phyloP scores from a whole-genome alignment of 2,113 vertebrate species.

The Sorex araneus region DNA sequence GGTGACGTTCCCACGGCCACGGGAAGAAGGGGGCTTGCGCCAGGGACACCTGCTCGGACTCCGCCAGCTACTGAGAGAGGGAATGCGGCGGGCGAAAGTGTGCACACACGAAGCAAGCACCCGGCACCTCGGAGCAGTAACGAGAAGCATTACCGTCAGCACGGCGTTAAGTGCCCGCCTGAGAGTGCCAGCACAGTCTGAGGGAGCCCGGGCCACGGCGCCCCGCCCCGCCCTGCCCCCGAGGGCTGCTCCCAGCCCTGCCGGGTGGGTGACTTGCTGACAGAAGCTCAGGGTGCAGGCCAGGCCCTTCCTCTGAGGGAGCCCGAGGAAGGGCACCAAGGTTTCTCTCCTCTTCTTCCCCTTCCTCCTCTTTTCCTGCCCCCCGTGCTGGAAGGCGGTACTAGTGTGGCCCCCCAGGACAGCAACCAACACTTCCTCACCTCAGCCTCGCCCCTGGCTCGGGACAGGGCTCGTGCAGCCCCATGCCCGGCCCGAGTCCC shows the following conservation, averaged over 20 bases:
- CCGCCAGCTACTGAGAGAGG: not conserved
- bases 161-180: not conserved
- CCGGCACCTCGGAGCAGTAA: accelerated
- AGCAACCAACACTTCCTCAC: not conserved
- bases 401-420: not conserved
- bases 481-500: not conserved
- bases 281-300: not conserved
- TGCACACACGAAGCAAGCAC: accelerated
- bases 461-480: accelerated
- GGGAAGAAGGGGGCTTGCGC: too few relatives aligned
- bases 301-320: not conserved
- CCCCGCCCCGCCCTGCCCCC: accelerated
- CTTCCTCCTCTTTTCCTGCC: not conserved
- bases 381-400: not conserved
- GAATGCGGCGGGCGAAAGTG: not conserved
- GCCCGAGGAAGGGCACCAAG: not conserved
- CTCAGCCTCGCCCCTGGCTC: not conserved
- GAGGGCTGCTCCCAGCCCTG: not conserved
- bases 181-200: not conserved
- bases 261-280: not conserved
- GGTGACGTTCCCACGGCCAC: too few relatives aligned
- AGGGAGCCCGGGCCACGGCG: not conserved
- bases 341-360: not conserved
- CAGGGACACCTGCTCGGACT: too few relatives aligned
- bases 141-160: accelerated